These are phyloP conservation scores for Medauroidea extradentata DNA, from an alignment of 1,140 invertebrate genomes.

Conservation along the genomic window DNA sequence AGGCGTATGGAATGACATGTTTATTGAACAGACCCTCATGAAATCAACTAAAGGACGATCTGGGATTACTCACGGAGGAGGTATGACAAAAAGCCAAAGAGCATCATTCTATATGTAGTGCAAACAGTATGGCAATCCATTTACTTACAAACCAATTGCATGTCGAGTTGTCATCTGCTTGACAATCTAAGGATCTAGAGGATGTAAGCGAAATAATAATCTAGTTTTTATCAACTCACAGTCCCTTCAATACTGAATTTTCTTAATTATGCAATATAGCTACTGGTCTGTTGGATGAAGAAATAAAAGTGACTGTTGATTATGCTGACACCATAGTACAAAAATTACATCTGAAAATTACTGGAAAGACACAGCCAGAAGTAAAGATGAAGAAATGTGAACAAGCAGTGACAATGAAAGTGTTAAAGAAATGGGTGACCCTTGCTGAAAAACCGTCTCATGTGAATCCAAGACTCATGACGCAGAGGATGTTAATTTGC, in stretches of 20 bases:
- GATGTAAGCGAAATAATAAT: not conserved
- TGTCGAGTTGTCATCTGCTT: not conserved
- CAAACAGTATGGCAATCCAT: not conserved
- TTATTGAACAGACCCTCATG: too few relatives aligned
- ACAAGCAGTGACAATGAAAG: not conserved
- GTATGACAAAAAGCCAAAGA: conserved; percentile 7
- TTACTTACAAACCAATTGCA: conserved; percentile 1
- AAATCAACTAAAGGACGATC: too few relatives aligned
- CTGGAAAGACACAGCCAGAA: not conserved
- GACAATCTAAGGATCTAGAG: not conserved
- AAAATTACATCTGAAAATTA: not conserved
- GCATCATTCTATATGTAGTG: not conserved
- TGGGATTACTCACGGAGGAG: not conserved
- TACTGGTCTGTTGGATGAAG: not conserved
- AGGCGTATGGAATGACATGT: too few relatives aligned
- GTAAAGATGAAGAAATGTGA: conserved; percentile 1
- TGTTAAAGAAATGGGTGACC: not conserved
- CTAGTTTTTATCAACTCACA: not conserved
- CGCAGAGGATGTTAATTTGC: not conserved
- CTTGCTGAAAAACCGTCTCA: not conserved
- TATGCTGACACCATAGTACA: not conserved
- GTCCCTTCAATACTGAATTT: not conserved
- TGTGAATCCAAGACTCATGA: not conserved
- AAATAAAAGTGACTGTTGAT: not conserved
- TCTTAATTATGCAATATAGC: not conserved